Percentiles rank a stretch among this genome's conserved stretches.
Conservation (phyloP, 2,888 invertebrate genomes). For the Scaptomyza reducta region DNA sequence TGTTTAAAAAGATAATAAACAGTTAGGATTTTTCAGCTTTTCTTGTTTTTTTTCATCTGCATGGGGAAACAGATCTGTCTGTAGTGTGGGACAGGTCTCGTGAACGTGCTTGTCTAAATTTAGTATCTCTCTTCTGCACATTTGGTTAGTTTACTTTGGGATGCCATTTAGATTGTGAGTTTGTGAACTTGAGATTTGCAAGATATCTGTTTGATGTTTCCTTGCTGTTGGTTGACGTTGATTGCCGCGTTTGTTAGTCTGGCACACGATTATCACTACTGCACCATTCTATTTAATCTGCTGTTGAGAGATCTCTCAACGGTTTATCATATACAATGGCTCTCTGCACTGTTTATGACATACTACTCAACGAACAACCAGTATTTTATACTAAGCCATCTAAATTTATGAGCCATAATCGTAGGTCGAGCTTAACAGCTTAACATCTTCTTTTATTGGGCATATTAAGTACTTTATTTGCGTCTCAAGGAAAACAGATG, state of each 20-base stretch:
- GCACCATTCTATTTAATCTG: slow-evolving; percentile 62
- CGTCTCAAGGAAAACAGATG: background rate
- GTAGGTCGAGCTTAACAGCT: slow-evolving; percentile 17
- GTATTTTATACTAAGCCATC: slow-evolving; percentile 5
- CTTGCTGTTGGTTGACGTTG: slow-evolving; percentile 34
- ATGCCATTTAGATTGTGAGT: slow-evolving; percentile 57
- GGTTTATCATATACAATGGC: slow-evolving; percentile 42
- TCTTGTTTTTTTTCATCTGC: slow-evolving; percentile 11
- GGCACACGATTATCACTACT: slow-evolving; percentile 59
- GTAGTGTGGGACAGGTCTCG: slow-evolving; percentile 49
- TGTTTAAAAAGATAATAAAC: slow-evolving; percentile 64
- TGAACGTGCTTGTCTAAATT: slow-evolving; percentile 72
- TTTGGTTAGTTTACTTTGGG: slow-evolving; percentile 52
- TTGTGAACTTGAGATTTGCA: slow-evolving; percentile 55
- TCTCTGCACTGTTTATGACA: slow-evolving; percentile 38
- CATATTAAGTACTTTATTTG: slow-evolving; percentile 3
- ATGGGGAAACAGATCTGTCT: slow-evolving; percentile 2
- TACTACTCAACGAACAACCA: background rate
- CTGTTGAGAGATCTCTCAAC: slow-evolving; percentile 45
- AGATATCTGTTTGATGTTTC: slow-evolving; percentile 36
- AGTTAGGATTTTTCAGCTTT: slow-evolving; percentile 1
- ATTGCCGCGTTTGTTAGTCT: slow-evolving; percentile 36
- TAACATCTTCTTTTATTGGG: slow-evolving; percentile 26
- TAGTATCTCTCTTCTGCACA: slow-evolving; percentile 50
- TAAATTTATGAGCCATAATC: slow-evolving; percentile 34